Conservation (phyloP, 2,797 vertebrate genomes). For the Neoniphon sammara region DNA sequence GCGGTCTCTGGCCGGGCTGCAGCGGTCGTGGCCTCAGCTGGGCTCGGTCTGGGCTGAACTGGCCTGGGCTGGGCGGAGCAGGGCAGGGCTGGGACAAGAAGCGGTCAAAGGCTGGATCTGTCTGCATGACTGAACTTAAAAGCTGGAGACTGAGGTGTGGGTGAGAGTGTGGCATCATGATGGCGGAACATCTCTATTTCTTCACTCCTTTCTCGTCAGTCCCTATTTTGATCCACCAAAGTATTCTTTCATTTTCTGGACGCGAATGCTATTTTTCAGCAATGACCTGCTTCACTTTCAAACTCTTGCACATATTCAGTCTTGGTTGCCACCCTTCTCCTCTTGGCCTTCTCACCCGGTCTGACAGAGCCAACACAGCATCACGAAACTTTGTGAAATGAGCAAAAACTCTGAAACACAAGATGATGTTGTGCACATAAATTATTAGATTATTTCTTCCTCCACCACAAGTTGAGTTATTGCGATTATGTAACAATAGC, state of each 20-base stretch:
- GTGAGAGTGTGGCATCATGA: constrained; percentile 7
- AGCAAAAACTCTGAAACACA: neutral
- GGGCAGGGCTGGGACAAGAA: constrained; percentile 33
- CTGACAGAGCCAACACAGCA: neutral
- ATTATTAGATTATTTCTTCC: neutral
- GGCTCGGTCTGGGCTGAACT: constrained; percentile 27
- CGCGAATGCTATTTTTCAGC: neutral
- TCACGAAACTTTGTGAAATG: neutral
- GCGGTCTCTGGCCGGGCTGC: constrained; percentile 35
- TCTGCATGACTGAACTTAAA: constrained; percentile 28
- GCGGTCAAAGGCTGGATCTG: constrained; percentile 32
- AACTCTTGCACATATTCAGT: neutral
- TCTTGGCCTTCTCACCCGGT: neutral
- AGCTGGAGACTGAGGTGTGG: constrained; percentile 7
- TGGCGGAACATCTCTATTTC: constrained; percentile 4
- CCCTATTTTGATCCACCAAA: neutral
- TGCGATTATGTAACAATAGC: too few relatives aligned
- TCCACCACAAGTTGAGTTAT: too few relatives aligned
- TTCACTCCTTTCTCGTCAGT: constrained; percentile 16
- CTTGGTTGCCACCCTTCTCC: neutral
- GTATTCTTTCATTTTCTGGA: neutral
- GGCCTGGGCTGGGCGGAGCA: constrained; percentile 26
- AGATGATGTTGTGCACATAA: neutral
- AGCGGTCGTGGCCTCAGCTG: constrained; percentile 24
- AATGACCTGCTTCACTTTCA: neutral